phyloP scores from a whole-genome alignment of 2,797 vertebrate genomes.

The Lates japonicus region DNA sequence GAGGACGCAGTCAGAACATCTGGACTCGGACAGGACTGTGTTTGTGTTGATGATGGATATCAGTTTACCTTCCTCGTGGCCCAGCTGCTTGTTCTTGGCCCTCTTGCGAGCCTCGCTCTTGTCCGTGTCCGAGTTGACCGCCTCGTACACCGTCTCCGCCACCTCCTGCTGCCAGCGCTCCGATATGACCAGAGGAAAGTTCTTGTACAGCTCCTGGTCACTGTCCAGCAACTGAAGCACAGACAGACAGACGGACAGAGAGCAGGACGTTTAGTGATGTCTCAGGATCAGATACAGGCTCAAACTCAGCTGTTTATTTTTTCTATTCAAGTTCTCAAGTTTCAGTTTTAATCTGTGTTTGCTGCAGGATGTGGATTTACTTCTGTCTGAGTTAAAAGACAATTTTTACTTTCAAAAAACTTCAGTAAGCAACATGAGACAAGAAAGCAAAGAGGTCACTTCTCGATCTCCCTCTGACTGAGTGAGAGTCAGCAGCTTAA shows the following conservation, averaged over 20 bases:
- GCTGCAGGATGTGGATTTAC: no score
- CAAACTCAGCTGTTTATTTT: no score
- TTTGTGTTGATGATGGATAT: background rate
- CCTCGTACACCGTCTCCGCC: conserved; percentile 96
- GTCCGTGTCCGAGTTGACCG: conserved; percentile 96
- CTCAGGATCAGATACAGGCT: no score
- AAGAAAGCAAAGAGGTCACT: background rate
- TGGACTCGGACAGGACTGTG: background rate
- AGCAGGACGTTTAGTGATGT: background rate
- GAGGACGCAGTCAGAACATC: conserved; percentile 16
- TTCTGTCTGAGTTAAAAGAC: no score
- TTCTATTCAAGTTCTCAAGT: no score
- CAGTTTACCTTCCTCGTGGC: conserved; percentile 94
- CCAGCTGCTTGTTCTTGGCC: conserved; percentile 97
- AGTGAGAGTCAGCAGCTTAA: no score
- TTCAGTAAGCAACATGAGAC: no score
- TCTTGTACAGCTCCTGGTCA: conserved; percentile 98
- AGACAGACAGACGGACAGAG: background rate
- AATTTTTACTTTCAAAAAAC: no score
- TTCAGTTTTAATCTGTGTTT: no score
- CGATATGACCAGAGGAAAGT: conserved; percentile 98
- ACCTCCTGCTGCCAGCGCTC: conserved; percentile 99
- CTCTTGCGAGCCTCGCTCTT: conserved; percentile 95
- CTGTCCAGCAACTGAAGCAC: conserved; percentile 92
- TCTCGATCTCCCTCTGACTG: no score